phyloP scores from a whole-genome alignment of 2,888 invertebrate species.

The Aspidiotus rigidus region DNA sequence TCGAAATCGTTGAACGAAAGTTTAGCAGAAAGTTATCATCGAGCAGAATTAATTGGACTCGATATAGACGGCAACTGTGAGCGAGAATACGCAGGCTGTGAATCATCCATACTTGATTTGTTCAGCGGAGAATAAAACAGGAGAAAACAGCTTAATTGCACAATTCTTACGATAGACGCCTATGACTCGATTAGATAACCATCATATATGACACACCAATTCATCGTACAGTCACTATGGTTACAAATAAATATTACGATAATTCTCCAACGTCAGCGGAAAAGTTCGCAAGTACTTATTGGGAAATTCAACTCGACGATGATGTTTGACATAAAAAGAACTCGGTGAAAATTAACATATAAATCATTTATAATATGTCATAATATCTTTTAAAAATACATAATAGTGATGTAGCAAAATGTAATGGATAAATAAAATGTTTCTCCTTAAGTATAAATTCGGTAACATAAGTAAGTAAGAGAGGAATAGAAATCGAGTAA shows the following conservation, averaged over 20 bases:
- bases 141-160: not conserved
- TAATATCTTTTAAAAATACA: too few relatives aligned
- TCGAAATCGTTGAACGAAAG: conserved; percentile 16
- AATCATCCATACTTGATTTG: conserved; percentile 10
- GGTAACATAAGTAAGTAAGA: not conserved
- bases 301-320: too few relatives aligned
- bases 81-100: conserved; percentile 12
- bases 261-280: too few relatives aligned
- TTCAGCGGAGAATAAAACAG: conserved; percentile 3
- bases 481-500: too few relatives aligned
- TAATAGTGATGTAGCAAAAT: not conserved
- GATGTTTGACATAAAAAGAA: too few relatives aligned
- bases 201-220: too few relatives aligned
- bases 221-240: too few relatives aligned
- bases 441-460: not conserved
- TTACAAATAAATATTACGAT: too few relatives aligned
- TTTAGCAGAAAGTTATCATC: conserved; percentile 14
- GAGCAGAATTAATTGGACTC: conserved; percentile 15
- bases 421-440: not conserved
- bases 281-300: too few relatives aligned
- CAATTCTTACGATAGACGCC: not conserved
- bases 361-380: too few relatives aligned
- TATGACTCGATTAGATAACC: too few relatives aligned
- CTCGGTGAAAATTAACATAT: too few relatives aligned
- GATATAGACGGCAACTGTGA: conserved; percentile 8